Evolutionary conservation across 2,113 vertebrate species (phyloP), one percentile per base, ranked within the genome.

Genomic region (Potamarius usumacintae): DNA sequence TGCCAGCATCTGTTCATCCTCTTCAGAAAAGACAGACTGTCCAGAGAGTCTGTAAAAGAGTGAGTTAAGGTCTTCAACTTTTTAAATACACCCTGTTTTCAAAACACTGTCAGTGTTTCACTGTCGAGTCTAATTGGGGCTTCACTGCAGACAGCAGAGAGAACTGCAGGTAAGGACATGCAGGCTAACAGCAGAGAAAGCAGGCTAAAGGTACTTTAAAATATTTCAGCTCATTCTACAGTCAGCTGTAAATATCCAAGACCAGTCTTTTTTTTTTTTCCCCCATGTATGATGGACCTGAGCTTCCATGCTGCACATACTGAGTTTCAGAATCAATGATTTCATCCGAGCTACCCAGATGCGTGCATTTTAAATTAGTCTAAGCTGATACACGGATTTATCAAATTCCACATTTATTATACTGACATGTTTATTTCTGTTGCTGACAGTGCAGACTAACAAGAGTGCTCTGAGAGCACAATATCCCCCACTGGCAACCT

Each of bases 1-100:
- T 99, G 98, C 98, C 98, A 99, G 93, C 98, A 99, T 93, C 96
- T 97, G 94, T 99, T 97, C 89, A 99, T 99, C 95, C 98, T 99
- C 95, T 99, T 99, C 85, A 99, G 95, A 93, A 99, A 99, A 88
- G 99, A 96, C 91, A 99, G 97, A 89, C 97, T 99, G 95, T 99
- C 98, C 95, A 99, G 95, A 34, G 97, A 97, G 95, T 98, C 98
- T 96, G 89, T 99, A 90, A 42, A 42, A 86, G 87, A 92, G 52
- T 22, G 52, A 57, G 86, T 87, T 89, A 89, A 89, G 86, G 82
- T 50, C 57, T 53, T 85, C 7, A 71, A 7, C 7, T 48, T 34
- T 27, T 4, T 62, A 58, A 81, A 81, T 15, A 14, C 72, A 76
- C 20, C 20, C 18, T 1, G 71, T 1, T 3, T 5, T 20, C n/a